Conservation (phyloP, 2,113 vertebrate species). For the Pristiophorus japonicus region DNA sequence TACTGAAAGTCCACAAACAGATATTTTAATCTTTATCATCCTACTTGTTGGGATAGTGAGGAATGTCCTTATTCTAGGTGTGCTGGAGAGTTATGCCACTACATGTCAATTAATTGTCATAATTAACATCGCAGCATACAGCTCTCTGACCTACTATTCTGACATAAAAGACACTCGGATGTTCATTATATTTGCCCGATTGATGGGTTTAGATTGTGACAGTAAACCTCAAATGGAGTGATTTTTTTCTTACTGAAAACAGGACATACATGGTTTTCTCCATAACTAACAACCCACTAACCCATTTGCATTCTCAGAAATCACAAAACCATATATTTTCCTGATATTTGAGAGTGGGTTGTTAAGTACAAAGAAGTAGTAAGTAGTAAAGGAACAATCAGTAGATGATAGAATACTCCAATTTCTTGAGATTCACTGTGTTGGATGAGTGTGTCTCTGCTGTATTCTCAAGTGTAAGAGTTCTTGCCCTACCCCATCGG, state of each 20-base stretch:
- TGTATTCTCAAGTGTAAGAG: not conserved
- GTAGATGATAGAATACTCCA: not conserved
- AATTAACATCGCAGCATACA: not conserved
- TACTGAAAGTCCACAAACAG: not conserved
- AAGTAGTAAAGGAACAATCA: not conserved
- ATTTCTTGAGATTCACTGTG: not conserved
- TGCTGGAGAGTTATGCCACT: not conserved
- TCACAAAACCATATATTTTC: not conserved
- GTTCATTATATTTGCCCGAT: not conserved
- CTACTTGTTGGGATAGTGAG: not conserved
- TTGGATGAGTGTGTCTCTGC: not conserved
- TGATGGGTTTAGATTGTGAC: not conserved
- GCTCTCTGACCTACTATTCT: not conserved
- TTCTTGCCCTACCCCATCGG: too few species aligned
- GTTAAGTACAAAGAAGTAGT: not conserved
- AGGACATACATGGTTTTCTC: not conserved
- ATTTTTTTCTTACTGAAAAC: not conserved
- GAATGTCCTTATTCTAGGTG: not conserved
- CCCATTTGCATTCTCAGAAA: not conserved
- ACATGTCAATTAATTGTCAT: not conserved
- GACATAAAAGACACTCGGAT: not conserved
- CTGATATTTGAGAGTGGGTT: not conserved
- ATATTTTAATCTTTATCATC: not conserved
- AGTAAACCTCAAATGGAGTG: not conserved
- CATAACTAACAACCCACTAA: not conserved